These are phyloP conservation scores for Heliconius charithonia DNA, from an alignment of 2,888 invertebrate species.

Conservation along the genomic window DNA sequence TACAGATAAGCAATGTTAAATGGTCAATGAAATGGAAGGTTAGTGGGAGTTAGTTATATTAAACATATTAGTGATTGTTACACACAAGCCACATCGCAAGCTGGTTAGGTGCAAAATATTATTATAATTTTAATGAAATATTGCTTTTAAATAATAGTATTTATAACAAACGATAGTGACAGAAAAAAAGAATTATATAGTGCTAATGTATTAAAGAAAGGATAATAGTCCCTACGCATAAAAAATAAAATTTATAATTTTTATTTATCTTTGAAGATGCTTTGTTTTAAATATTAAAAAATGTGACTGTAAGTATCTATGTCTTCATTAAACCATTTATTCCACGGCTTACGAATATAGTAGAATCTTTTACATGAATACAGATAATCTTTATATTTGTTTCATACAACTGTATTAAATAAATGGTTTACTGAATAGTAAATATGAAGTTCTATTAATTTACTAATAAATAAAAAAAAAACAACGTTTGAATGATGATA, in stretches of 20 bases:
- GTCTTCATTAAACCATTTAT: slow-evolving; percentile 8
- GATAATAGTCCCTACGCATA: background rate
- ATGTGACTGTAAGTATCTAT: background rate
- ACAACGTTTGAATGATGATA: slow-evolving; percentile 5
- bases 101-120: slow-evolving; percentile 13
- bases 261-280: background rate
- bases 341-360: background rate
- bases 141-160: slow-evolving; percentile 1
- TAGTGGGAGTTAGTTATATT: slow-evolving; percentile 1
- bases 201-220: background rate
- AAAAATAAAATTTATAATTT: background rate
- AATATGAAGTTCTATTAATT: background rate
- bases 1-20: slow-evolving; percentile 44
- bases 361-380: background rate
- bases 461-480: background rate
- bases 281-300: background rate
- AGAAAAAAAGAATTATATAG: background rate
- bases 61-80: slow-evolving; percentile 14
- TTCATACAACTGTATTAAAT: background rate
- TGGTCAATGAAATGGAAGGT: slow-evolving; percentile 32
- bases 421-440: background rate
- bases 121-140: slow-evolving; percentile 5
- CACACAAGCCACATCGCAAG: slow-evolving; percentile 34
- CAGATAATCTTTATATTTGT: background rate
- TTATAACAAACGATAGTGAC: background rate